Evolutionary conservation across 1,140 invertebrate genomes (phyloP), one percentile per base, ranked within the genome.

Genomic region (Nebria ingens): DNA sequence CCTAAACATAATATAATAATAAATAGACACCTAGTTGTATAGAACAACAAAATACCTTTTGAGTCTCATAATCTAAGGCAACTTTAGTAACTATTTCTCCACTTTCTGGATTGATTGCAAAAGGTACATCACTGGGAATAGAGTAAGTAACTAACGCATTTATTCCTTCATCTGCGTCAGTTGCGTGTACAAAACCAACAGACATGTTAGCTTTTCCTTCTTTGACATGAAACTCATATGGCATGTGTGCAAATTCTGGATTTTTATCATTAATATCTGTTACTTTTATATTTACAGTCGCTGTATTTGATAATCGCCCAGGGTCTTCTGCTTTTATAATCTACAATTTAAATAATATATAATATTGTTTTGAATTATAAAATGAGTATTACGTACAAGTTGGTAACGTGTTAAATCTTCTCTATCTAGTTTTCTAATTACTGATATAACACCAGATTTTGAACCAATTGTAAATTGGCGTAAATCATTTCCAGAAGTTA

Each of bases 251-350:
- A 65, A 93, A 93, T 60, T 86, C 85, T 0, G 86, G 87, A 72
- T 87, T 92, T 59, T 92, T 90, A 62, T 94, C 91, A 64, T 94
- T 93, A 29, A 92, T 90, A 64, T 93, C 91, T 0, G 87, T 89
- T 0, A 95, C 86, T 65, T 85, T 86, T 17, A 95, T 89, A 63
- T 91, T 91, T 0, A 93, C 85, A 1, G 85, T 90, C 0, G 87
- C 85, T 1, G 85, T 89, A 58, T 82, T 88, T 0, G 83, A 84
- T 21, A 93, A 69, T 29, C 87, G 89, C 12, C 87, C 89, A 15
- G 83, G 81, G 68, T 95, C 91, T 68, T 91, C 88, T 0, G 90
- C 91, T 74, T 83, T 86, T 20, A 94, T 81, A 56, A 87, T 74
- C 85, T 87, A 65, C 51, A 72, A 68, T 42, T n/a, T 6, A 19